Conservation (phyloP, 2,113 vertebrate species). For the Sus scrofa region T2T-Sscrofa CM000820.6:7374501-7375000, state of each 20-base stretch:
- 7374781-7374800: neutral
- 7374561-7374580: neutral
- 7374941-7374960: too few species aligned
- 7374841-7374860: neutral
- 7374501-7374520: too few species aligned
- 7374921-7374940: too few species aligned
- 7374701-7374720: neutral
- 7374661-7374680: neutral
- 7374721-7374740: neutral
- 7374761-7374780: neutral
- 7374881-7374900: neutral
- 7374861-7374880: neutral
- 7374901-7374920: too few species aligned
- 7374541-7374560: neutral
- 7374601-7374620: neutral
- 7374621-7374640: neutral
- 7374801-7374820: slow-evolving; percentile 5
- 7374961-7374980: too few species aligned
- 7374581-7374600: neutral
- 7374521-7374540: too few species aligned
- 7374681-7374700: neutral
- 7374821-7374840: neutral
- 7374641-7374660: neutral
- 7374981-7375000: too few species aligned
- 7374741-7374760: slow-evolving; percentile 4